phyloP scores from a whole-genome alignment of 1,140 invertebrate genomes.

The Semibalanus balanoides region DNA sequence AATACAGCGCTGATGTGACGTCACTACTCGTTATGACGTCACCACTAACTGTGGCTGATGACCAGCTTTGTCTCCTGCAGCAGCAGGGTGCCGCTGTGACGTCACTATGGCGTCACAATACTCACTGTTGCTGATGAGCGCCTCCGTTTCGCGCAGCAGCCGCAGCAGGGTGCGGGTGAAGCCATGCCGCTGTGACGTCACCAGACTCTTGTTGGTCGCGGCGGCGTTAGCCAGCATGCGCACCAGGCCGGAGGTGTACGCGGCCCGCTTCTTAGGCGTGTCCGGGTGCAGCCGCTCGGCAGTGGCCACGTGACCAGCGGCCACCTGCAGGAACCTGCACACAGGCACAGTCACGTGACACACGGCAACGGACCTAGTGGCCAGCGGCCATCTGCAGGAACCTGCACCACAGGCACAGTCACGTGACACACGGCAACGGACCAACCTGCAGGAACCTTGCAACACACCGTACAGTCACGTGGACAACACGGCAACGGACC shows the following conservation, averaged over 20 bases:
- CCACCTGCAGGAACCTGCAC: not conserved
- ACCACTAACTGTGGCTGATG: no score
- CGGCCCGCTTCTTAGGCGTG: not conserved
- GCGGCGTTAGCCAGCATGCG: not conserved
- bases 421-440: no score
- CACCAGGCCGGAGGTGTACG: not conserved
- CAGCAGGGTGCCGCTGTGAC: no score
- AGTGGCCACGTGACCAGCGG: not conserved
- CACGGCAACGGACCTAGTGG: no score
- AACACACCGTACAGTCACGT: no score
- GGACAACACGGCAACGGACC: no score
- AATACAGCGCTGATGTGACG: no score
- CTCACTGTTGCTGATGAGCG: not conserved
- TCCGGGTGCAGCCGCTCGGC: not conserved
- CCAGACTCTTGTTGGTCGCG: not conserved
- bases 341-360: not conserved
- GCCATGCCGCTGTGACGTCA: not conserved
- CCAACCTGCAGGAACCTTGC: no score
- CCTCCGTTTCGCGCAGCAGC: not conserved
- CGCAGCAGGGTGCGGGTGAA: not conserved
- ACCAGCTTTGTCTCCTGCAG: no score
- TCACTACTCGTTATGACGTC: no score
- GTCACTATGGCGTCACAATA: not conserved
- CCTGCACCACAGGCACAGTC: no score
- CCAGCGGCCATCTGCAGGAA: no score